These are phyloP conservation scores for Mus musculus DNA, from an alignment of 2,113 vertebrate genomes.

Conservation along the genomic window GRCm39 chr12:92824001-92824500, in stretches of 20 bases:
- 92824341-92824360: background rate
- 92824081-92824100: background rate
- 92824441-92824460: background rate
- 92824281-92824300: background rate
- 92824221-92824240: background rate
- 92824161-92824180: background rate
- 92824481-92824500: background rate
- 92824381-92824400: background rate
- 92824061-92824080: slow-evolving; percentile 51
- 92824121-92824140: background rate
- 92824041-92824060: slow-evolving; percentile 17
- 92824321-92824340: background rate
- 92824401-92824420: too few species aligned
- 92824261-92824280: background rate
- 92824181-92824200: background rate
- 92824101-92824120: background rate
- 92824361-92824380: background rate
- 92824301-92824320: background rate
- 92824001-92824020: slow-evolving; percentile 62
- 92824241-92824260: background rate
- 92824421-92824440: background rate
- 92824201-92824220: background rate
- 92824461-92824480: too few species aligned
- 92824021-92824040: slow-evolving; percentile 58
- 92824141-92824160: background rate